phyloP scores from a whole-genome alignment of 2,113 vertebrate species.

The Ptilorrhoa leucosticta region DNA sequence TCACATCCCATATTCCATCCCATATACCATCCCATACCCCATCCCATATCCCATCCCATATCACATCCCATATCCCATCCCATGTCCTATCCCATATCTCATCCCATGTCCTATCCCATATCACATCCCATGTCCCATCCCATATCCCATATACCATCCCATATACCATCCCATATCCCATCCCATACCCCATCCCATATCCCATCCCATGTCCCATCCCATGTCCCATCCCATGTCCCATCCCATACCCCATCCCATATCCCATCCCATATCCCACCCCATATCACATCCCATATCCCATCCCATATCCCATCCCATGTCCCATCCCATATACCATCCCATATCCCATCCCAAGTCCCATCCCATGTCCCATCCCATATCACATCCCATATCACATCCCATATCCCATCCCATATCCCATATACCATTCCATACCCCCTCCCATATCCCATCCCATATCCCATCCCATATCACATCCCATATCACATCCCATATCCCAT shows the following conservation, averaged over 20 bases:
- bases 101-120: background rate
- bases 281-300: accelerated
- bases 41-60: too few species aligned
- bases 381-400: background rate
- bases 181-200: background rate
- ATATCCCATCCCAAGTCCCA: too few species aligned
- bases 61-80: background rate
- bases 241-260: background rate
- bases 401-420: too few species aligned
- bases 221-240: accelerated
- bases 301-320: background rate
- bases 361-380: accelerated
- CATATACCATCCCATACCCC: background rate
- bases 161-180: accelerated
- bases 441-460: too few species aligned
- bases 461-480: too few species aligned
- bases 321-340: too few species aligned
- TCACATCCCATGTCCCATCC: background rate
- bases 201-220: background rate
- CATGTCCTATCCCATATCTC: too few species aligned
- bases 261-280: too few species aligned
- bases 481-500: background rate
- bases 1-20: too few species aligned
- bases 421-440: too few species aligned
- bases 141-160: background rate